phyloP scores from a whole-genome alignment of 1,140 invertebrate genomes.

The Zaprionus taronus region DNA sequence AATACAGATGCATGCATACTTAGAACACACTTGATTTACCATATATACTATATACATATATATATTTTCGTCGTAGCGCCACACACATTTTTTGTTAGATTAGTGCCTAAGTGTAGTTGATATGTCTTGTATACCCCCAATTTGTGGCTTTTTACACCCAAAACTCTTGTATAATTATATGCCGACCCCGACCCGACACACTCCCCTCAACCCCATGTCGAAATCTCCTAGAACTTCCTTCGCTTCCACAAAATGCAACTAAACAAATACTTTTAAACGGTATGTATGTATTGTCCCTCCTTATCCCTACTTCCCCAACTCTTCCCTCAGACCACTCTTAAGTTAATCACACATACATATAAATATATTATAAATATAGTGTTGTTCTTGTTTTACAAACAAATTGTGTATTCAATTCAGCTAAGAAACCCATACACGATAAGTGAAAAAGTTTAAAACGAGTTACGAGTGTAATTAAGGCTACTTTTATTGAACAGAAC shows the following conservation, averaged over 20 bases:
- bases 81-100: slow-evolving; percentile 73
- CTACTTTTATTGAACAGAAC: slow-evolving; percentile 73
- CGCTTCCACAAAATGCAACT: slow-evolving; percentile 3
- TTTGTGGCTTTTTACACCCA: slow-evolving; percentile 82
- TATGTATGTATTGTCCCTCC: slow-evolving; percentile 10
- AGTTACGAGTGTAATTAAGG: slow-evolving; percentile 73
- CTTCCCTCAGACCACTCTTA: slow-evolving; percentile 47
- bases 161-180: slow-evolving; percentile 61
- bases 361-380: slow-evolving; percentile 34
- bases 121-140: slow-evolving; percentile 57
- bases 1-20: slow-evolving; percentile 22
- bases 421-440: slow-evolving; percentile 68
- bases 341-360: slow-evolving; percentile 53
- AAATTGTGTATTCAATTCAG: slow-evolving; percentile 68
- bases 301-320: slow-evolving; percentile 17
- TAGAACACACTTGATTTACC: slow-evolving; percentile 22
- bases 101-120: slow-evolving; percentile 80
- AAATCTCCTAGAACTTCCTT: neutral
- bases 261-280: neutral
- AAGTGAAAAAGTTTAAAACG: slow-evolving; percentile 81
- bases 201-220: neutral
- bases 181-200: neutral
- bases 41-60: neutral
- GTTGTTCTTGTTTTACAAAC: slow-evolving; percentile 77
- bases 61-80: slow-evolving; percentile 40